A percentile compares a stretch with the other conserved stretches of the same genome.
These are phyloP conservation scores for Kryptopterus vitreolus DNA, from an alignment of 2,797 vertebrate genomes.

Conservation along the genomic window DNA sequence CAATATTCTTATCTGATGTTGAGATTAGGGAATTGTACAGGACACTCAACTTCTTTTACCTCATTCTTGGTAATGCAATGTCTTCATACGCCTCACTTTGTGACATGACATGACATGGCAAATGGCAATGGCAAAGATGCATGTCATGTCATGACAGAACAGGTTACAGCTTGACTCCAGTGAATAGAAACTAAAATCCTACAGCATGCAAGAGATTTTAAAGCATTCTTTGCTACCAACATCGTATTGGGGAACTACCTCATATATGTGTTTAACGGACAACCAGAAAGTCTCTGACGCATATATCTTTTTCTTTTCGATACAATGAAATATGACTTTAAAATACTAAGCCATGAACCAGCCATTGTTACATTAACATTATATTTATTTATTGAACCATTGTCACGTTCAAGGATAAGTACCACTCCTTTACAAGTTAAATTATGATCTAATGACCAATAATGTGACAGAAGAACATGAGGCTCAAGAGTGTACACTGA, in stretches of 20 bases:
- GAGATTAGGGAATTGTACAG: background rate
- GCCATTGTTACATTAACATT: background rate
- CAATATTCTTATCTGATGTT: background rate
- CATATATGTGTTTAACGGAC: background rate
- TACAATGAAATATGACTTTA: background rate
- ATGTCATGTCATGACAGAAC: too few species aligned
- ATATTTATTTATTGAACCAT: background rate
- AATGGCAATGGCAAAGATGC: too few species aligned
- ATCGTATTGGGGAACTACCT: background rate
- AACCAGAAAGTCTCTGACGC: background rate
- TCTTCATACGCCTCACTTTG: background rate
- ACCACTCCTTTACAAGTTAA: background rate
- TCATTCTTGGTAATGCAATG: background rate
- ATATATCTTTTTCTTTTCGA: background rate
- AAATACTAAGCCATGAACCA: background rate
- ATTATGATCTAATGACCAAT: background rate
- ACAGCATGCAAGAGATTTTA: background rate
- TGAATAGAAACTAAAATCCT: too few species aligned
- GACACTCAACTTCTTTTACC: too few species aligned
- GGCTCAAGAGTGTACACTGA: background rate
- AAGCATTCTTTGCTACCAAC: background rate
- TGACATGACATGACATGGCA: too few species aligned
- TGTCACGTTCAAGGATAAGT: too few species aligned
- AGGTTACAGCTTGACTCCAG: too few species aligned
- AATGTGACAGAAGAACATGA: background rate